Percentiles rank a stretch among this genome's conserved stretches.
phyloP scores from a whole-genome alignment of 2,888 invertebrate species.

The Stegana nigrithorax region DNA sequence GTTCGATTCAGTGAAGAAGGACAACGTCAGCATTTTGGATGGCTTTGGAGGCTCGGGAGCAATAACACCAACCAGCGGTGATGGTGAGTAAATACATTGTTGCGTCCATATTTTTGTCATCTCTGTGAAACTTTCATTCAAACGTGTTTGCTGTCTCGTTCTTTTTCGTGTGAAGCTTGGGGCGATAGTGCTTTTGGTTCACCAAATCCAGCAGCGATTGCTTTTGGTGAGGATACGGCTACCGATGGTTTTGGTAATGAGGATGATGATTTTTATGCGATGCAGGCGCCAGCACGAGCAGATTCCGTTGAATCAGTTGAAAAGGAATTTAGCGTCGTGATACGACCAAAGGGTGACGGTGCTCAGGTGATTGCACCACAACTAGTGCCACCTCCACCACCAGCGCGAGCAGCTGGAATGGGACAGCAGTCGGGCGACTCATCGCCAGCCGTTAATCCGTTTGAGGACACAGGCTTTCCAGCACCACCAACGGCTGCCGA shows the following conservation, averaged over 20 bases:
- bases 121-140: neutral
- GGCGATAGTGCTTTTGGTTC: constrained; percentile 67
- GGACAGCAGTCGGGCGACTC: constrained; percentile 68
- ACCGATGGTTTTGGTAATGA: constrained; percentile 75
- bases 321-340: constrained; percentile 84
- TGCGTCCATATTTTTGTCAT: neutral
- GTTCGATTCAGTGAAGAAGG: constrained; percentile 76
- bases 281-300: constrained; percentile 77
- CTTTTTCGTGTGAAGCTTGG: constrained; percentile 56
- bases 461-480: constrained; percentile 68
- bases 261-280: constrained; percentile 83
- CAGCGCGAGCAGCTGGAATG: constrained; percentile 41
- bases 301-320: constrained; percentile 81
- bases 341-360: constrained; percentile 72
- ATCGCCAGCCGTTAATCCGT: constrained; percentile 80
- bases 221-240: constrained; percentile 61
- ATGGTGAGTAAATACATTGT: constrained; percentile 53
- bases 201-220: constrained; percentile 49
- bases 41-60: constrained; percentile 65
- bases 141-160: neutral
- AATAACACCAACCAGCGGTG: constrained; percentile 61
- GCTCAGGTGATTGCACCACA: constrained; percentile 74
- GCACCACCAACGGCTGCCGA: constrained; percentile 49
- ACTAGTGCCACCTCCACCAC: constrained; percentile 77
- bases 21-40: constrained; percentile 64